These are phyloP conservation scores for Ptychadena robeensis DNA, from an alignment of 2,797 vertebrate genomes.

Conservation along the genomic window DNA sequence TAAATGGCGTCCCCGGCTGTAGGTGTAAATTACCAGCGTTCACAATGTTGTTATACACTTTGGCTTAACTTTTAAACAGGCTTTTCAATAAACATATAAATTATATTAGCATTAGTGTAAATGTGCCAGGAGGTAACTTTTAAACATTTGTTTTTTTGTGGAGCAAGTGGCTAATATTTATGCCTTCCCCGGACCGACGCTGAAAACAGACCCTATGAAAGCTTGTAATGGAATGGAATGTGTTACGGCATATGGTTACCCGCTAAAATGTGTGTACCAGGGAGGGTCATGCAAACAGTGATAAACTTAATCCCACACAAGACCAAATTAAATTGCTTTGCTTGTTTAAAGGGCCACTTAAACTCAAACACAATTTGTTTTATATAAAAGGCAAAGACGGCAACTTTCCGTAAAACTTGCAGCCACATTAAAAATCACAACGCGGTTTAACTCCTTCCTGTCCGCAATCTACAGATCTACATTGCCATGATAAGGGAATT, in stretches of 20 bases:
- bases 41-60: conserved; percentile 67
- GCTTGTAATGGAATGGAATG: conserved; percentile 29
- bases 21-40: conserved; percentile 65
- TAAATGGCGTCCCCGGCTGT: conserved; percentile 67
- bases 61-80: conserved; percentile 67
- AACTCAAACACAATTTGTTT: background rate
- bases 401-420: background rate
- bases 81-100: conserved; percentile 54
- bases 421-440: background rate
- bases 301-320: conserved; percentile 47
- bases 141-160: background rate
- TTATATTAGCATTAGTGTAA: conserved; percentile 30
- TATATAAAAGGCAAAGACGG: background rate
- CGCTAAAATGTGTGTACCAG: conserved; percentile 6
- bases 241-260: background rate
- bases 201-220: conserved; percentile 42
- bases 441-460: background rate
- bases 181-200: conserved; percentile 10
- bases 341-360: conserved; percentile 11
- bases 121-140: conserved; percentile 26
- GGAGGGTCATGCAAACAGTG: conserved; percentile 26
- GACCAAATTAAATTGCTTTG: conserved; percentile 33
- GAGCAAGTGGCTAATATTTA: conserved; percentile 13
- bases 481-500: background rate
- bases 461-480: background rate